Percentiles rank a stretch among this genome's conserved stretches.
Conservation (phyloP, 2,888 invertebrate genomes). For the Orthosia gothica region DNA sequence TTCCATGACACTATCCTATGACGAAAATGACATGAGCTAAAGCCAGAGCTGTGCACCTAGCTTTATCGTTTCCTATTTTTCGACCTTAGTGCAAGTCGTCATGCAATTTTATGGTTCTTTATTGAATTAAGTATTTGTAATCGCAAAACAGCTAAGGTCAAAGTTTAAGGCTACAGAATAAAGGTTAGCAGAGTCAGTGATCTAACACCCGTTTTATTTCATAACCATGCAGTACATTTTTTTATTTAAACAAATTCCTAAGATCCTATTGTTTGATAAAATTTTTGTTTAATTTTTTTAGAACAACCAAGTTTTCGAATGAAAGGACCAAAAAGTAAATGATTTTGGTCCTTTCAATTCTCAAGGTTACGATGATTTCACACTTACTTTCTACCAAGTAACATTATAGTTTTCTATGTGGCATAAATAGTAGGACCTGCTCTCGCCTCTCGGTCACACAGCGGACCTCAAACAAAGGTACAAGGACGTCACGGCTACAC, state of each 20-base stretch:
- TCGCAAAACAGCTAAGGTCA: conserved; percentile 26
- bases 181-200: conserved; percentile 30
- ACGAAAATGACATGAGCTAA: conserved; percentile 4
- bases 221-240: too few species aligned
- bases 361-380: neutral
- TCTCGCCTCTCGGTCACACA: conserved; percentile 58
- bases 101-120: conserved; percentile 28
- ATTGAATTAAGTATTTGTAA: conserved; percentile 21
- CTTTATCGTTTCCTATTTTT: too few species aligned
- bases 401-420: conserved; percentile 28
- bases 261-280: neutral
- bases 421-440: conserved; percentile 40
- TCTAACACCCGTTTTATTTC: conserved; percentile 20
- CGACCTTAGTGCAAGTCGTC: conserved; percentile 3
- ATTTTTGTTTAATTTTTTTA: neutral
- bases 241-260: too few species aligned
- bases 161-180: conserved; percentile 42
- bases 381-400: conserved; percentile 13
- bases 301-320: neutral
- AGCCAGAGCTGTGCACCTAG: neutral
- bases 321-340: neutral
- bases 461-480: conserved; percentile 75
- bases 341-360: neutral
- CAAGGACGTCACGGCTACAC: conserved; percentile 83
- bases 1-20: neutral